Evolutionary conservation across 2,113 vertebrate genomes (phyloP).

Genomic region (Lampris megalopsis): DNA sequence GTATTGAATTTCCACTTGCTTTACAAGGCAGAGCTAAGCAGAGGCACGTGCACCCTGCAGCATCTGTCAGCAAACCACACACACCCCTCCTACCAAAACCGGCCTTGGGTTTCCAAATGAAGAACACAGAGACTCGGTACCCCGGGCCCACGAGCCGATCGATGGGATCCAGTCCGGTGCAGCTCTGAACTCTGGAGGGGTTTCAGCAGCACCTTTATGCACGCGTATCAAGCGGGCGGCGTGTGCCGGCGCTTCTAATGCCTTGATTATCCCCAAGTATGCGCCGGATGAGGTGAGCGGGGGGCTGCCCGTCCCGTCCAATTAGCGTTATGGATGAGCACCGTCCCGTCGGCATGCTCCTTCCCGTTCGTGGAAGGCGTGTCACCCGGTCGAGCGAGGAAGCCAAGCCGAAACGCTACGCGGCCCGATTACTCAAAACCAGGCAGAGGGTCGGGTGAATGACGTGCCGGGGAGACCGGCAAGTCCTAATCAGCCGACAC

Average conservation of each 20-base stretch:
- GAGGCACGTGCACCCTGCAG: slow-evolving; percentile 57
- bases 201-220: slow-evolving; percentile 7
- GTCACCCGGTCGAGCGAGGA: too few relatives aligned
- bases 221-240: not conserved
- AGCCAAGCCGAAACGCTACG: too few relatives aligned
- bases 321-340: slow-evolving; percentile 69
- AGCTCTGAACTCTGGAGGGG: not conserved
- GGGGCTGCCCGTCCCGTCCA: slow-evolving; percentile 46
- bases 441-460: too few relatives aligned
- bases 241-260: slow-evolving; percentile 28
- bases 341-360: slow-evolving; percentile 11
- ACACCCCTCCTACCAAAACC: not conserved
- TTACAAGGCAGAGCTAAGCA: slow-evolving; percentile 58
- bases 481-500: not conserved
- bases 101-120: not conserved
- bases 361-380: not conserved
- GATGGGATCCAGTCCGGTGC: not conserved
- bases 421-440: too few relatives aligned
- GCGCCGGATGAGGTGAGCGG: slow-evolving; percentile 7
- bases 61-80: slow-evolving; percentile 32
- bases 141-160: not conserved
- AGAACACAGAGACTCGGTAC: not conserved
- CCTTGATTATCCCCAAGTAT: slow-evolving; percentile 49
- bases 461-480: not conserved
- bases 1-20: slow-evolving; percentile 72